Evolutionary conservation across 1,140 invertebrate species (phyloP), one percentile per base, ranked within the genome.

Genomic region (Drosophila ohnishii): DNA sequence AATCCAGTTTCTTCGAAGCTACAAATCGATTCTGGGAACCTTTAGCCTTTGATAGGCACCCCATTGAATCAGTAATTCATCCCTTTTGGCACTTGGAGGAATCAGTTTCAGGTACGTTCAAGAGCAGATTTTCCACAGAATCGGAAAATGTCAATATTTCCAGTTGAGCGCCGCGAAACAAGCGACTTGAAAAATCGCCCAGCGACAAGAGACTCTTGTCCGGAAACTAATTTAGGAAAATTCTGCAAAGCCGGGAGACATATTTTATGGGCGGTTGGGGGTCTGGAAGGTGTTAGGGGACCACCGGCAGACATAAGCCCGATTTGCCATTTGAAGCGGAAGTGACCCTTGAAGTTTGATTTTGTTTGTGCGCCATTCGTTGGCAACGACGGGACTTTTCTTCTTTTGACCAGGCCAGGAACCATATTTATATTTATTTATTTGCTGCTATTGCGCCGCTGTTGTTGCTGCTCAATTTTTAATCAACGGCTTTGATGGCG

Each of bases 341-440:
- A 87, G 84, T 83, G 83, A 87, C 83, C 83, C 83, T 87, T 87
- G 83, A 87, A 88, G 83, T 87, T 83, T 87, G 83, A 87, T 87
- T 88, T 87, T 87, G 72, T 87, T 83, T 87, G 83, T 86, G 63
- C 71, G 67, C 44, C 81, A 64, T 66, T 71, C 64, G 44, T 66
- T 71, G 66, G 44, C 65, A 71, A 59, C 44, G 44, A 40, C 42
- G 8, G 39, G 51, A 58, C 47, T 59, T 58, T 71, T 63, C 39
- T 45, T 30, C 47, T 25, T 22, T 56, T 58, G 56, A 42, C 56
- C 56, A 44, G 22, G 56, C 51, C 40, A 70, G 67, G 65, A 39
- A 37, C 63, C 58, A 58, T 75, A 56, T 61, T 19, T 47, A 63
- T 70, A 59, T 78, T 79, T 84, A 73, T 80, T 80, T 85, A 85